Evolutionary conservation across 2,797 vertebrate species (phyloP).

Genomic region (Alauda arvensis): DNA sequence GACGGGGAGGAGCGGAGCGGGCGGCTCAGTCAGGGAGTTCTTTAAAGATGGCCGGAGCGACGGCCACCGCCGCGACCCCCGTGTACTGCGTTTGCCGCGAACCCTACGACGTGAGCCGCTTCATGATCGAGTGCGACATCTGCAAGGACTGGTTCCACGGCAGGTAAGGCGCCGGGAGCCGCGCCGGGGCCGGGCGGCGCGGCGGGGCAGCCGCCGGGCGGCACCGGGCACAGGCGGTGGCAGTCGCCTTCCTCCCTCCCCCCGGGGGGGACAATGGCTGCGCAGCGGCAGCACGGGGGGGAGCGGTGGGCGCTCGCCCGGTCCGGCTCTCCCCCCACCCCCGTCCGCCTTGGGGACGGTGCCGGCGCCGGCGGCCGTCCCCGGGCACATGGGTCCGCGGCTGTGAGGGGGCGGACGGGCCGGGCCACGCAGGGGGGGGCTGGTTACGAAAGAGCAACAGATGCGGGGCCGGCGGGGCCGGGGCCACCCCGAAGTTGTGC

Average conservation of each 20-base stretch:
- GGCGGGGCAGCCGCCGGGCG: background rate
- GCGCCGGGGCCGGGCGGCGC: background rate
- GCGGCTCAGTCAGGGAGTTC: slow-evolving; percentile 64
- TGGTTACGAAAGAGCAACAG: slow-evolving; percentile 63
- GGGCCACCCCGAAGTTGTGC: slow-evolving; percentile 3
- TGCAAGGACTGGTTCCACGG: slow-evolving; percentile 99
- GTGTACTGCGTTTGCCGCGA: slow-evolving; percentile 98
- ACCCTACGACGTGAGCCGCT: slow-evolving; percentile 95
- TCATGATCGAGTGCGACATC: slow-evolving; percentile 97
- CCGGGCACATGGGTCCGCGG: background rate
- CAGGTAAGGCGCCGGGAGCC: slow-evolving; percentile 73
- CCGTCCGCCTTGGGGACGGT: background rate
- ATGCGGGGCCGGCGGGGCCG: slow-evolving; percentile 1
- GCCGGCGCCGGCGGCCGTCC: background rate
- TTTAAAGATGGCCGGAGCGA: slow-evolving; percentile 81
- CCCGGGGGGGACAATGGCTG: slow-evolving; percentile 25
- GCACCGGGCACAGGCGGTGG: background rate
- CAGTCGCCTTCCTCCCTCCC: background rate
- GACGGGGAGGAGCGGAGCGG: background rate
- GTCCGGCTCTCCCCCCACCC: background rate
- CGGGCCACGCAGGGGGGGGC: background rate
- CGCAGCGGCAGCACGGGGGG: background rate
- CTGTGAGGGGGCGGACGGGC: background rate
- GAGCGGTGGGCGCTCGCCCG: background rate
- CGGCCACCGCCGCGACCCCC: slow-evolving; percentile 75